Percentiles rank a stretch among this genome's conserved stretches.
Evolutionary conservation across 2,888 invertebrate species (phyloP).

Genomic region (Amiota communis): DNA sequence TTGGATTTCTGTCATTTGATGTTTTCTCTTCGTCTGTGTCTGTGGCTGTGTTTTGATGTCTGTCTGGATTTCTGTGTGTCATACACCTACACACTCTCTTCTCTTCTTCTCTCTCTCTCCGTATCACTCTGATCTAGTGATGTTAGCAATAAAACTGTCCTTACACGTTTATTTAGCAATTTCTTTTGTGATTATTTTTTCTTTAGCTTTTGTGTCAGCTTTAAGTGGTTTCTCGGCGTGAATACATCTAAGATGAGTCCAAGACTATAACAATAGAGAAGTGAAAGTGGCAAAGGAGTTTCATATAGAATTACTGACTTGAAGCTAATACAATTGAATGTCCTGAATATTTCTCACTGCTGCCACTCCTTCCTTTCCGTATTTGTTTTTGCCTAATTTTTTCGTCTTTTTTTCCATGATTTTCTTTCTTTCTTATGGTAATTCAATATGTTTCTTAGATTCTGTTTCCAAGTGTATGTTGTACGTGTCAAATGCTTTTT

Average conservation of each 20-base stretch:
- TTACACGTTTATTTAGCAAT: conserved; percentile 68
- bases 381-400: too few species aligned
- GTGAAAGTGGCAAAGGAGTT: too few species aligned
- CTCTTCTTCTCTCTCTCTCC: conserved; percentile 24
- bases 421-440: conserved; percentile 1
- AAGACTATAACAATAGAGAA: too few species aligned
- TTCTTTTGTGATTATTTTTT: conserved; percentile 63
- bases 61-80: conserved; percentile 1
- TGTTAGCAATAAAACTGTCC: conserved; percentile 63
- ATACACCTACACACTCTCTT: neutral
- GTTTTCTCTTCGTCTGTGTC: neutral
- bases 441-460: conserved; percentile 14
- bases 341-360: conserved; percentile 42
- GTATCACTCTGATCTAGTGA: conserved; percentile 30
- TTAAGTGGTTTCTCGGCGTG: conserved; percentile 50
- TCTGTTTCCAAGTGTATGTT: neutral
- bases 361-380: neutral
- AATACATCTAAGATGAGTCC: neutral
- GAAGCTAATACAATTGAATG: conserved; percentile 44
- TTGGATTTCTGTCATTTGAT: conserved; percentile 17
- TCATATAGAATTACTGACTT: too few species aligned
- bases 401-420: neutral
- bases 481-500: too few species aligned
- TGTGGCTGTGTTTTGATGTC: neutral
- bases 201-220: conserved; percentile 48